phyloP scores from a whole-genome alignment of 1,140 invertebrate species.

The Nasonia vitripennis region DNA sequence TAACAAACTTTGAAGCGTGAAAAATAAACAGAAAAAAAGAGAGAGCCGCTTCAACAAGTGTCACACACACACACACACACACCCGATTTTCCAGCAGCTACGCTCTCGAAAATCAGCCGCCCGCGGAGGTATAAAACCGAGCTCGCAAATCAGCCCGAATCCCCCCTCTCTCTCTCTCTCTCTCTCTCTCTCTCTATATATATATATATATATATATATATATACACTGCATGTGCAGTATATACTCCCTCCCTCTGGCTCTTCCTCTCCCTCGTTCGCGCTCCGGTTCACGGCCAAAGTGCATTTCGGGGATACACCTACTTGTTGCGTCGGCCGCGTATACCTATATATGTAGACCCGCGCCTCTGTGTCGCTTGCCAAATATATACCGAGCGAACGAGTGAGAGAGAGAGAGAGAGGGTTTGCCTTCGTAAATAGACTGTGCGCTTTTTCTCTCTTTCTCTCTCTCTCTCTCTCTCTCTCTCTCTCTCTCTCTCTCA shows the following conservation, averaged over 20 bases:
- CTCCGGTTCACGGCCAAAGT: conserved; percentile 45
- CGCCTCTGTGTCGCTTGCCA: conserved; percentile 18
- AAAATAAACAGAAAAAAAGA: background rate
- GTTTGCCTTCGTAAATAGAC: conserved; percentile 21
- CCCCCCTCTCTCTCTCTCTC: background rate
- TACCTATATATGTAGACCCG: conserved; percentile 51
- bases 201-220: background rate
- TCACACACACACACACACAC: background rate
- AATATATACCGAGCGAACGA: background rate
- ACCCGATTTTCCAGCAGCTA: background rate
- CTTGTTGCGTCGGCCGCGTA: conserved; percentile 66
- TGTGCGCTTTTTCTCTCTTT: background rate
- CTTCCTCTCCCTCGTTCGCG: conserved; percentile 3
- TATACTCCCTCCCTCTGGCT: background rate
- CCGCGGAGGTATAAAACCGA: conserved; percentile 13
- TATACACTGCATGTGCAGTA: background rate
- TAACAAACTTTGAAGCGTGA: no score
- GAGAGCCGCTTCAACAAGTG: conserved; percentile 8
- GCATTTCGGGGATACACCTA: conserved; percentile 64
- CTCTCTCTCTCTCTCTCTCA: no score
- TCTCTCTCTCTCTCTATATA: no score
- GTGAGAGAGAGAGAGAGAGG: background rate
- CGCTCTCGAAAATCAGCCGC: background rate
- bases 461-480: background rate
- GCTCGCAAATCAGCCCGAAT: conserved; percentile 30